A percentile compares a stretch with the other conserved stretches of the same genome.
phyloP scores from a whole-genome alignment of 1,140 invertebrate species.

The Nylanderia fulva region DNA sequence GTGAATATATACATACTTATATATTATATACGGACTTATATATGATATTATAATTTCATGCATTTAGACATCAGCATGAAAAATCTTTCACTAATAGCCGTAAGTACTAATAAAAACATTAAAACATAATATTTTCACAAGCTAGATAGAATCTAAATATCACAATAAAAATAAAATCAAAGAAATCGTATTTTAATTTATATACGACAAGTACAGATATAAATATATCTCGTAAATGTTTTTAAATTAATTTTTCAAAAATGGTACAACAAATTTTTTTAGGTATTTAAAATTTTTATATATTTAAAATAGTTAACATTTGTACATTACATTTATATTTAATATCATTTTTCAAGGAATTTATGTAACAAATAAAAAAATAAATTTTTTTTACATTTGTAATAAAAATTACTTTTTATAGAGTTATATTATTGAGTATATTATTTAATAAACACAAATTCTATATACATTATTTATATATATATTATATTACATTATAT shows the following conservation, averaged over 20 bases:
- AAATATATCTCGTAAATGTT: background rate
- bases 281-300: too few relatives aligned
- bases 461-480: too few relatives aligned
- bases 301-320: too few relatives aligned
- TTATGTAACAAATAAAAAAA: too few relatives aligned
- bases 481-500: too few relatives aligned
- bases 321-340: too few relatives aligned
- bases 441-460: too few relatives aligned
- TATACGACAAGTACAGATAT: background rate
- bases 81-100: background rate
- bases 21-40: too few relatives aligned
- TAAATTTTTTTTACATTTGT: too few relatives aligned
- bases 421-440: too few relatives aligned
- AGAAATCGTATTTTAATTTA: background rate
- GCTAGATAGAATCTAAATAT: background rate
- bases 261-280: background rate
- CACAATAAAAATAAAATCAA: background rate
- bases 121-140: background rate
- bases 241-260: background rate
- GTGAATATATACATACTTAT: background rate
- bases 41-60: background rate
- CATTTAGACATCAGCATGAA: background rate
- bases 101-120: slow-evolving; percentile 23
- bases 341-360: too few relatives aligned
- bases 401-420: too few relatives aligned